phyloP scores from a whole-genome alignment of 2,797 vertebrate species.

The Anniella stebbinsi region DNA sequence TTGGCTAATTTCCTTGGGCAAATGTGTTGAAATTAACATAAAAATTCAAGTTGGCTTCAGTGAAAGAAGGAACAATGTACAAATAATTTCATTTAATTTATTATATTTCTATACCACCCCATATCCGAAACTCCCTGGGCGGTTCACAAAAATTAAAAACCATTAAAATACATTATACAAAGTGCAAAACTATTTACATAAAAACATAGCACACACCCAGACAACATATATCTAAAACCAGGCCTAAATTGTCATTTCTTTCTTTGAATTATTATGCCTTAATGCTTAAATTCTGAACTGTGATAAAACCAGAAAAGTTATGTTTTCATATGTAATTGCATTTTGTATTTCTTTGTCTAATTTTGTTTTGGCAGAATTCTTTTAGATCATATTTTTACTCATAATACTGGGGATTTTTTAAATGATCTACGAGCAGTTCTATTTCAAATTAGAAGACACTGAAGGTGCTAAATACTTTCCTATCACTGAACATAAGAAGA shows the following conservation, averaged over 20 bases:
- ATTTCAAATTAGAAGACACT: slow-evolving; percentile 25
- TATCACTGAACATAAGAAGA: neutral
- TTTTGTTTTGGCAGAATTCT: neutral
- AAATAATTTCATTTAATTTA: neutral
- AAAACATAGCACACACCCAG: too few relatives aligned
- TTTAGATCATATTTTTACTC: neutral
- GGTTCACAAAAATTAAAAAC: too few relatives aligned
- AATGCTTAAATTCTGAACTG: slow-evolving; percentile 35
- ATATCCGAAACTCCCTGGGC: too few relatives aligned
- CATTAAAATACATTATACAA: too few relatives aligned
- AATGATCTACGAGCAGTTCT: slow-evolving; percentile 10
- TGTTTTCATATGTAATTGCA: neutral
- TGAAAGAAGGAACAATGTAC: neutral
- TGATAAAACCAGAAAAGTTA: slow-evolving; percentile 1
- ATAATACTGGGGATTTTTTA: slow-evolving; percentile 14
- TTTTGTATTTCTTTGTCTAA: neutral
- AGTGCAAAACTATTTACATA: too few relatives aligned
- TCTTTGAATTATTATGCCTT: neutral
- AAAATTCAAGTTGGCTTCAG: accelerated
- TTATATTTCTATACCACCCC: too few relatives aligned
- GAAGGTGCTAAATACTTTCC: neutral
- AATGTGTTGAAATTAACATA: neutral
- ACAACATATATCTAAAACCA: too few relatives aligned
- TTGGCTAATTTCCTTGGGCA: neutral
- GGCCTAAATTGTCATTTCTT: too few relatives aligned